phyloP scores from a whole-genome alignment of 2,113 vertebrate genomes.

The Bettongia penicillata region DNA sequence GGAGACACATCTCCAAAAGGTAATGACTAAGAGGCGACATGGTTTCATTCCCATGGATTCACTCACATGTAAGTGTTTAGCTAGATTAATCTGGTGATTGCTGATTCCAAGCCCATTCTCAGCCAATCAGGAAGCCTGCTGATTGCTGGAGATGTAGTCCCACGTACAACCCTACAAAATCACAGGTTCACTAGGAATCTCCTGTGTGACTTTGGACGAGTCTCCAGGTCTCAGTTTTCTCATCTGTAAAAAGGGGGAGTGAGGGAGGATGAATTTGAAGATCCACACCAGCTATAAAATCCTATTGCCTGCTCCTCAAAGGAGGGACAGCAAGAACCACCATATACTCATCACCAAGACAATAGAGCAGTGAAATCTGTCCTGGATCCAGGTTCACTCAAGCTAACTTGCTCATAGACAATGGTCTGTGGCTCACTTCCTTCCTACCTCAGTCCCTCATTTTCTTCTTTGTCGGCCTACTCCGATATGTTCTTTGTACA shows the following conservation, averaged over 20 bases:
- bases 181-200: neutral
- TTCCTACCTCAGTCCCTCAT: neutral
- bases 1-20: neutral
- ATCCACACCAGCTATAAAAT: neutral
- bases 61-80: neutral
- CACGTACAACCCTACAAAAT: neutral
- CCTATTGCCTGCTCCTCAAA: neutral
- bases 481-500: neutral
- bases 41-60: neutral
- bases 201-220: neutral
- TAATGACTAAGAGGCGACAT: neutral
- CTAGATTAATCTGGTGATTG: neutral
- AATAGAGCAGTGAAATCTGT: neutral
- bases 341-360: neutral
- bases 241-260: neutral
- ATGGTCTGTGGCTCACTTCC: neutral
- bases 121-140: neutral
- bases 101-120: neutral
- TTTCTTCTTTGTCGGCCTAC: neutral
- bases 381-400: neutral
- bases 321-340: neutral
- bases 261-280: neutral
- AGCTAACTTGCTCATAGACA: neutral
- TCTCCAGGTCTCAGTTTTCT: neutral
- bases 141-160: neutral